Evolutionary conservation across 2,797 vertebrate genomes (phyloP).

Genomic region (Cheirogaleus major): DNA sequence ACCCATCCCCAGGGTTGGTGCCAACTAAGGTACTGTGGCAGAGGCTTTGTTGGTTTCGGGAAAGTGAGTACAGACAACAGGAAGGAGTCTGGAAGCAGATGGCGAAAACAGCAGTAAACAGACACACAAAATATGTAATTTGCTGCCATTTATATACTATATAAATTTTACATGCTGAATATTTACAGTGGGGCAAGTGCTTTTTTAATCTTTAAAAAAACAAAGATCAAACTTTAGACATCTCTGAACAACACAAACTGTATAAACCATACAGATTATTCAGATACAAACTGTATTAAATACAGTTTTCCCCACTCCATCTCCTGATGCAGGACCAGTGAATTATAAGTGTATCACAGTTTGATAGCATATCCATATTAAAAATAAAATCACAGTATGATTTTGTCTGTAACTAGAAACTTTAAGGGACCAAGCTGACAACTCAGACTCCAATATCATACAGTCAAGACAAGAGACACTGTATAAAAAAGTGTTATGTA

Average conservation of each 20-base stretch:
- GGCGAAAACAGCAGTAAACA: slow-evolving; percentile 11
- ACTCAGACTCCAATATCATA: slow-evolving; percentile 83
- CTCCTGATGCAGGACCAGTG: slow-evolving; percentile 99
- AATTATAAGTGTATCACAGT: slow-evolving; percentile 98
- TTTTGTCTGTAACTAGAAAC: slow-evolving; percentile 93
- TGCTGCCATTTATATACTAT: slow-evolving; percentile 94
- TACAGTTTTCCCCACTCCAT: slow-evolving; percentile 89
- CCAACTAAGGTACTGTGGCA: not conserved
- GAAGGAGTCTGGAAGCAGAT: not conserved
- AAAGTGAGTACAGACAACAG: not conserved
- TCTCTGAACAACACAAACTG: slow-evolving; percentile 91
- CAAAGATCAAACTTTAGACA: slow-evolving; percentile 90
- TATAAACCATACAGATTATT: slow-evolving; percentile 91
- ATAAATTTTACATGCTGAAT: slow-evolving; percentile 98
- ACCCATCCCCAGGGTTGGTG: not conserved
- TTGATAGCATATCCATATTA: slow-evolving; percentile 91
- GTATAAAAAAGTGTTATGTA: slow-evolving; percentile 85
- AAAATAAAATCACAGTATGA: slow-evolving; percentile 99
- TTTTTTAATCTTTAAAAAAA: slow-evolving; percentile 90
- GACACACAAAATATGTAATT: slow-evolving; percentile 79
- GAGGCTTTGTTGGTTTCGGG: not conserved
- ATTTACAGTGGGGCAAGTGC: slow-evolving; percentile 93
- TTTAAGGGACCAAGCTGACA: slow-evolving; percentile 86
- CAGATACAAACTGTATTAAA: slow-evolving; percentile 90
- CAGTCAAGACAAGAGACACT: slow-evolving; percentile 84